Evolutionary conservation across 1,140 invertebrate genomes (phyloP).

Genomic region (Drosophila navojoa): DNA sequence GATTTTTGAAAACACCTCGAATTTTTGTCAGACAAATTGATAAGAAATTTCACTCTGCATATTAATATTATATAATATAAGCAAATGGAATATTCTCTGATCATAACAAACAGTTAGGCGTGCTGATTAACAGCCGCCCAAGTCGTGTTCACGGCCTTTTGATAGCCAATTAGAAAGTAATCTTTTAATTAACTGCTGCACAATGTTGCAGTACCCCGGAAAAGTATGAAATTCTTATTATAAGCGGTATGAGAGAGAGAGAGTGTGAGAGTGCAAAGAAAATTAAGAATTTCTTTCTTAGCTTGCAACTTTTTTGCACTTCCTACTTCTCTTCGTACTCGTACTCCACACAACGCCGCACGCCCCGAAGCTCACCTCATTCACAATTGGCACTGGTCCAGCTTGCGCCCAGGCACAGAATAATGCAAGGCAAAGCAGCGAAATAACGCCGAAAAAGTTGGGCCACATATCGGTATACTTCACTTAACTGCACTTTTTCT

Average conservation of each 20-base stretch:
- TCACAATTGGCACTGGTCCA: constrained; percentile 83
- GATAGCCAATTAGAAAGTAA: constrained; percentile 45
- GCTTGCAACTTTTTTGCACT: constrained; percentile 42
- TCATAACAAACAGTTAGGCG: constrained; percentile 38
- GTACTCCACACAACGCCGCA: background rate
- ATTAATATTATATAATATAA: constrained; percentile 57
- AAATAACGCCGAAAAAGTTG: constrained; percentile 70
- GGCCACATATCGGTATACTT: constrained; percentile 62
- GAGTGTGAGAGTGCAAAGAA: background rate
- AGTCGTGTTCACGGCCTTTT: constrained; percentile 35
- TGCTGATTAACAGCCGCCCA: constrained; percentile 52
- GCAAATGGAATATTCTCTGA: constrained; percentile 46
- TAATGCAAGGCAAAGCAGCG: constrained; percentile 62
- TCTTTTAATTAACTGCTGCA: constrained; percentile 42
- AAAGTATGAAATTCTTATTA: constrained; percentile 29
- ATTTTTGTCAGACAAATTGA: constrained; percentile 13
- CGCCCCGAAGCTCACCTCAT: constrained; percentile 71
- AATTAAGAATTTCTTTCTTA: constrained; percentile 28
- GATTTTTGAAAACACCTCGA: constrained; percentile 22
- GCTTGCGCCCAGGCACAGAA: constrained; percentile 64
- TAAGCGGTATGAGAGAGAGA: background rate
- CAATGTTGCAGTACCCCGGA: constrained; percentile 22
- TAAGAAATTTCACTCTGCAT: constrained; percentile 29
- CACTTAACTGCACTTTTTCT: constrained; percentile 33
- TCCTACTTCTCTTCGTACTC: constrained; percentile 18